Conservation (phyloP, 2,113 vertebrate genomes). For the Sander vitreus region DNA sequence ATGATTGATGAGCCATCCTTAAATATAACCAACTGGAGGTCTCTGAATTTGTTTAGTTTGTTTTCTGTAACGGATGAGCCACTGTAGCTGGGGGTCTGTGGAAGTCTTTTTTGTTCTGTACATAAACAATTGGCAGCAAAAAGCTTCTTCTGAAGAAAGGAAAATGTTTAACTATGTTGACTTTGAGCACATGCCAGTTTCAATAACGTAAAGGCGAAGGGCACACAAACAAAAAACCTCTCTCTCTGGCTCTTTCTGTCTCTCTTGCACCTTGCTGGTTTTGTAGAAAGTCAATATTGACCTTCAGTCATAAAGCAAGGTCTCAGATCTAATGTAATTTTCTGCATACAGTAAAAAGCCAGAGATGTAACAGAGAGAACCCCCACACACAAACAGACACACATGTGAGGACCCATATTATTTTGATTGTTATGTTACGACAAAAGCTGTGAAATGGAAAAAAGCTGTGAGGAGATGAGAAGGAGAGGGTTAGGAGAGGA, state of each 20-base stretch:
- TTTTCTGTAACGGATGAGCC: conserved; percentile 32
- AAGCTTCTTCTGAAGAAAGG: conserved; percentile 45
- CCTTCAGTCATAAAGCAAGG: conserved; percentile 55
- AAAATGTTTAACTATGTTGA: conserved; percentile 69
- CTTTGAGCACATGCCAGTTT: conserved; percentile 66
- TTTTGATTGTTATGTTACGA: conserved; percentile 27
- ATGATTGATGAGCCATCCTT: conserved; percentile 15
- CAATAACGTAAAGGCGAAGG: conserved; percentile 60
- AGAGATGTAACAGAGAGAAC: conserved; percentile 46
- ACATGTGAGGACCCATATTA: conserved; percentile 19
- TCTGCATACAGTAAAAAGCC: conserved; percentile 63
- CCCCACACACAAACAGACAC: conserved; percentile 4
- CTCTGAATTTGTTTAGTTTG: conserved; percentile 9
- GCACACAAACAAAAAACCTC: conserved; percentile 62
- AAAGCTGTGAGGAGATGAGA: conserved; percentile 18
- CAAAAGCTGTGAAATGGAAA: conserved; percentile 39
- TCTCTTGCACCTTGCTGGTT: conserved; percentile 55
- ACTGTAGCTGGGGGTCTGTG: background rate
- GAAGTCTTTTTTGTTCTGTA: conserved; percentile 13
- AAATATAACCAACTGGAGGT: background rate
- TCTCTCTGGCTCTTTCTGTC: conserved; percentile 18
- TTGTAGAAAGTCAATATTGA: conserved; percentile 81
- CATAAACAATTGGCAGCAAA: conserved; percentile 43
- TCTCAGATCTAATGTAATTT: conserved; percentile 77
- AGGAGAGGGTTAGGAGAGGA: background rate